Evolutionary conservation across 2,888 invertebrate species (phyloP).

Genomic region (Tenthredo amoena): DNA sequence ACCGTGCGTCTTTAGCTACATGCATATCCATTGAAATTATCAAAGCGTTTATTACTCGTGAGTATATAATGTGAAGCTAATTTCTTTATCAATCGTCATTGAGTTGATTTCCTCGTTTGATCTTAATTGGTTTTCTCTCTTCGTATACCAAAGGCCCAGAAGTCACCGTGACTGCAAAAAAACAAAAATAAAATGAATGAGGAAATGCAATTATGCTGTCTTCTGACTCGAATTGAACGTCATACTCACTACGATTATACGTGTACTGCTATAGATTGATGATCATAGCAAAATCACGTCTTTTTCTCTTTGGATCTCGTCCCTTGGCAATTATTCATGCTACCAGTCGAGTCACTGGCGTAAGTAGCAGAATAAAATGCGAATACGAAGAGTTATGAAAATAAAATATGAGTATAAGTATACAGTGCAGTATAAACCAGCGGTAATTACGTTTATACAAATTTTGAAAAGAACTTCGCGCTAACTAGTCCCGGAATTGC

Average conservation of each 20-base stretch:
- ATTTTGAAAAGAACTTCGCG: neutral
- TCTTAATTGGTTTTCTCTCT: neutral
- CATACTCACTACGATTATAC: slow-evolving; percentile 14
- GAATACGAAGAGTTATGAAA: neutral
- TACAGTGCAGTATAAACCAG: neutral
- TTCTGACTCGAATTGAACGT: slow-evolving; percentile 29
- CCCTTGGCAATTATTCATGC: slow-evolving; percentile 29
- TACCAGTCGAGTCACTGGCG: slow-evolving; percentile 14
- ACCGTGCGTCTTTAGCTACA: neutral
- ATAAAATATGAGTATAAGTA: neutral
- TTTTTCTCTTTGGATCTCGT: slow-evolving; percentile 21
- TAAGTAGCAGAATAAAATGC: neutral
- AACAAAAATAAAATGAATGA: neutral
- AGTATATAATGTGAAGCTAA: neutral
- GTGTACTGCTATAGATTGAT: slow-evolving; percentile 31
- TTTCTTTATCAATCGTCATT: neutral
- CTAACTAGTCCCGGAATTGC: neutral
- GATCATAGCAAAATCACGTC: slow-evolving; percentile 12
- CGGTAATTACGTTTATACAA: neutral
- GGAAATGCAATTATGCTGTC: slow-evolving; percentile 38
- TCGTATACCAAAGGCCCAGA: neutral
- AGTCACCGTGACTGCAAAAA: neutral
- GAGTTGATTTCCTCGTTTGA: neutral
- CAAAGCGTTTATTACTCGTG: neutral
- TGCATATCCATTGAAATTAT: neutral